Base-by-base conservation (phyloP, 2,797 vertebrate genomes). In the Macropus fuliginosus region DNA sequence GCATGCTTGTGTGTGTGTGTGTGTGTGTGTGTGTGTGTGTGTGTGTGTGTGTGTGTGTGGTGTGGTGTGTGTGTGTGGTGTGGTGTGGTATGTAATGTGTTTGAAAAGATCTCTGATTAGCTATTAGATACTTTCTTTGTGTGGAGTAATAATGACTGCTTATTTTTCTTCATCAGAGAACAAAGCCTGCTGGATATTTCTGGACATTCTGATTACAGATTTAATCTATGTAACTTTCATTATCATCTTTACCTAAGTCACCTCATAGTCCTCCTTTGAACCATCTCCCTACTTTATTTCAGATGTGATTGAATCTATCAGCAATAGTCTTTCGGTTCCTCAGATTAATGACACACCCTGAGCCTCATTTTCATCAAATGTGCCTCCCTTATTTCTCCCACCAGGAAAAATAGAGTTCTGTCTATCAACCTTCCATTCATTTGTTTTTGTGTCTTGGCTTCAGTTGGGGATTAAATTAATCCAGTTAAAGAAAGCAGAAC, bases 361-460 rank as follows among this genome's bases (percentile, higher is more conserved):
- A 91, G 56, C 24, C 89, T 9, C 12, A 91, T 92, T 94, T 96
- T 94, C 4, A 50, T 92, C 91, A 93, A 52, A 90, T 94, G 31
- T 56, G 10, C n/a, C 1, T 3, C 18, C 12, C 4, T 31, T 16
- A 18, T 18, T 21, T 18, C 16, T 16, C 55, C 21, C 56, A 1
- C 24, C 34, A 52, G 5, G 91, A 92, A 66, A 96, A 94, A 92
- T 95, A 5, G 28, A 66, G 2, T 90, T 95, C 31, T 14, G 28
- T 62, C 31, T 62, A n/a, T 24, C 21, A 27, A 81, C 18, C 21
- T 81, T 46, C 40, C 74, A 81, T 46, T 81, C 10, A 81, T 81
- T 81, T 81, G 40, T 81, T 81, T 46, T 81, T 81, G 6, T 81
- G 21, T 40, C 6, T 46, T 81, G 74, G 29, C 6, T 46, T 27